Percentiles rank a stretch among this genome's conserved stretches.
phyloP scores from a whole-genome alignment of 1,140 invertebrate genomes.

The Acromyrmex charruanus region DNA sequence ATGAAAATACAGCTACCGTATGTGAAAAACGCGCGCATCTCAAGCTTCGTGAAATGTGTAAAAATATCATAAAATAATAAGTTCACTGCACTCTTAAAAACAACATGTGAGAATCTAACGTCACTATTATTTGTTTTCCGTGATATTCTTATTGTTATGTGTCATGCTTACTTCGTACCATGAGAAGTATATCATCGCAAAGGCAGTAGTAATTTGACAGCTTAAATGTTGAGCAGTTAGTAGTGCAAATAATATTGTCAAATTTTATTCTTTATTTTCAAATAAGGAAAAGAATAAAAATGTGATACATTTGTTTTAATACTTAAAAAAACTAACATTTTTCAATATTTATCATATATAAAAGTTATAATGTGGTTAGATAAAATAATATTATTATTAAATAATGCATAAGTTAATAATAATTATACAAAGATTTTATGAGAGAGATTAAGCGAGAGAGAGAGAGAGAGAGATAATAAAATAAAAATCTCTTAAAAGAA shows the following conservation, averaged over 20 bases:
- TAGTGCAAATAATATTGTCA: neutral
- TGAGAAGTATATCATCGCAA: neutral
- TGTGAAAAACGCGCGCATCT: constrained; percentile 12
- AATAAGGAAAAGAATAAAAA: neutral
- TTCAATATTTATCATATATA: neutral
- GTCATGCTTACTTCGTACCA: neutral
- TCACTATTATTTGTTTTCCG: neutral
- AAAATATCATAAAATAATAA: constrained; percentile 42
- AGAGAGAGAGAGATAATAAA: too few relatives aligned
- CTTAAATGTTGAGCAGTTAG: neutral
- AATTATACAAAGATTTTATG: too few relatives aligned
- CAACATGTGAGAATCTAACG: neutral
- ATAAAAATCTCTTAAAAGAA: too few relatives aligned
- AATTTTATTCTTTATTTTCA: neutral
- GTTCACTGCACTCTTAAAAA: neutral
- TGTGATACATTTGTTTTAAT: neutral
- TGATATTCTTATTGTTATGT: neutral
- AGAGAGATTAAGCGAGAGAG: too few relatives aligned
- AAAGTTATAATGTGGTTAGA: neutral
- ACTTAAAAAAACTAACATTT: neutral
- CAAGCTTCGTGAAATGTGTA: constrained; percentile 14
- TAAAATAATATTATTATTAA: neutral
- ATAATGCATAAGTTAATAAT: too few relatives aligned
- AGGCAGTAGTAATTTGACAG: neutral
- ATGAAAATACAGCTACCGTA: constrained; percentile 32